phyloP scores from a whole-genome alignment of 1,140 invertebrate genomes.

The Hycleus phaleratus region DNA sequence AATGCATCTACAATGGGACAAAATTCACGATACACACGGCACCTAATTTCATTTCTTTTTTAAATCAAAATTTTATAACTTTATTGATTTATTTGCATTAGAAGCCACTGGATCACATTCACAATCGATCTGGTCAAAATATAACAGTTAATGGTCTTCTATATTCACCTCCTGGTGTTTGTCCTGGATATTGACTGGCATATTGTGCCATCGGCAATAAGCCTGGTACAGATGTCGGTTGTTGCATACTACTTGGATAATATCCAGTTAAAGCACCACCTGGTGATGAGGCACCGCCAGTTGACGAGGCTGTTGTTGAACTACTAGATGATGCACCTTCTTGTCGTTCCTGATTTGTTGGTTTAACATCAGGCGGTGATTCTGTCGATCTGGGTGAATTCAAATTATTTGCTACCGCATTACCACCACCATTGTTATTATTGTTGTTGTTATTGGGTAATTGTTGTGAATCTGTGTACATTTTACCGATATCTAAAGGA shows the following conservation, averaged over 20 bases:
- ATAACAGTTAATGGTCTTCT: conserved; percentile 73
- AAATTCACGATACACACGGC: no score
- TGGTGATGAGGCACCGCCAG: conserved; percentile 49
- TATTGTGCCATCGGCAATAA: conserved; percentile 58
- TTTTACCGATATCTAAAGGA: conserved; percentile 61
- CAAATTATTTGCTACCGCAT: conserved; percentile 19
- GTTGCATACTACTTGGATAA: conserved; percentile 48
- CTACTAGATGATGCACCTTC: conserved; percentile 48
- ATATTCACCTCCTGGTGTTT: conserved; percentile 54
- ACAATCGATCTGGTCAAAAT: conserved; percentile 70
- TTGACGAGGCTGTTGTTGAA: conserved; percentile 51
- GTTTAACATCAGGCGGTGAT: conserved; percentile 50
- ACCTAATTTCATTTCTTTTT: no score
- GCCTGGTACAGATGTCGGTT: conserved; percentile 43
- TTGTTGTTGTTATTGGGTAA: conserved; percentile 25
- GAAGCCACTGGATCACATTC: conserved; percentile 20
- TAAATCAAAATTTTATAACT: no score
- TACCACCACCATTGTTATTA: conserved; percentile 38
- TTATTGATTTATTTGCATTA: no score
- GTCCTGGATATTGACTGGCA: conserved; percentile 48
- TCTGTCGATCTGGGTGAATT: conserved; percentile 52
- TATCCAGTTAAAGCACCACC: conserved; percentile 54
- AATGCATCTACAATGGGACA: no score
- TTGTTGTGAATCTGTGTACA: conserved; percentile 44
- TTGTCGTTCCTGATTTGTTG: conserved; percentile 45